phyloP scores from a whole-genome alignment of 92 coral and sea anemone species.

The Paramuricea clavata region DNA sequence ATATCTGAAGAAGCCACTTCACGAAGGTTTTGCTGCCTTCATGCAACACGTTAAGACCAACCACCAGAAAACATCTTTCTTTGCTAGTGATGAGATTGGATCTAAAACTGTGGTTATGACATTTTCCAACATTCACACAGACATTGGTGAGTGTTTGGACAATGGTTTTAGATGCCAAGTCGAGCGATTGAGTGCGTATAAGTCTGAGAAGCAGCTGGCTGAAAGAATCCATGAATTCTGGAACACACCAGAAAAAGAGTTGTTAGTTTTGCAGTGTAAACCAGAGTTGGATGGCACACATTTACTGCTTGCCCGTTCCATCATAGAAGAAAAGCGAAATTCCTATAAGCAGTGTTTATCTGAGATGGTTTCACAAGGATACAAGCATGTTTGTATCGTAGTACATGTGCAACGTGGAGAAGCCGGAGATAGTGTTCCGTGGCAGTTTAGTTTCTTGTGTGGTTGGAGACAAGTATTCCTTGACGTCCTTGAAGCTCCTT shows the following conservation, averaged over 20 bases:
- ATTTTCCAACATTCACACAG: slow-evolving; percentile 83
- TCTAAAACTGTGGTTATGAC: slow-evolving; percentile 87
- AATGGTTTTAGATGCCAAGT: slow-evolving; percentile 72
- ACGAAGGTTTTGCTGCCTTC: slow-evolving; percentile 75
- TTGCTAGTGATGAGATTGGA: slow-evolving; percentile 43
- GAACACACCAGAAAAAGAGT: slow-evolving; percentile 69
- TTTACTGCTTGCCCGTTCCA: slow-evolving; percentile 89
- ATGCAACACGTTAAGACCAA: slow-evolving; percentile 42
- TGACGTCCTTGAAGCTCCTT: slow-evolving; percentile 83
- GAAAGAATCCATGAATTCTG: slow-evolving; percentile 82
- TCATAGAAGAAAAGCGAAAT: slow-evolving; percentile 84
- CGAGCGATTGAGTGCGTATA: slow-evolving; percentile 90
- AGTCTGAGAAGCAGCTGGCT: slow-evolving; percentile 91
- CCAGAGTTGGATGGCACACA: slow-evolving; percentile 93
- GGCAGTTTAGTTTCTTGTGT: slow-evolving; percentile 96
- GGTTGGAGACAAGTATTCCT: slow-evolving; percentile 94
- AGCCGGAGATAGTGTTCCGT: slow-evolving; percentile 57
- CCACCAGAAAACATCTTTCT: slow-evolving; percentile 15
- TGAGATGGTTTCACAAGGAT: slow-evolving; percentile 17
- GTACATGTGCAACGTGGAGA: slow-evolving; percentile 84
- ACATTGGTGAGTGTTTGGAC: slow-evolving; percentile 73
- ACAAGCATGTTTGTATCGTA: slow-evolving; percentile 89
- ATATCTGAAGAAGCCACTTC: slow-evolving; percentile 80
- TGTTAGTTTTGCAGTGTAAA: slow-evolving; percentile 86
- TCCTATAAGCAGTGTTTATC: slow-evolving; percentile 42